These are phyloP conservation scores for Arrhopalites spinosus DNA, from an alignment of 2,888 invertebrate species.

Conservation along the genomic window DNA sequence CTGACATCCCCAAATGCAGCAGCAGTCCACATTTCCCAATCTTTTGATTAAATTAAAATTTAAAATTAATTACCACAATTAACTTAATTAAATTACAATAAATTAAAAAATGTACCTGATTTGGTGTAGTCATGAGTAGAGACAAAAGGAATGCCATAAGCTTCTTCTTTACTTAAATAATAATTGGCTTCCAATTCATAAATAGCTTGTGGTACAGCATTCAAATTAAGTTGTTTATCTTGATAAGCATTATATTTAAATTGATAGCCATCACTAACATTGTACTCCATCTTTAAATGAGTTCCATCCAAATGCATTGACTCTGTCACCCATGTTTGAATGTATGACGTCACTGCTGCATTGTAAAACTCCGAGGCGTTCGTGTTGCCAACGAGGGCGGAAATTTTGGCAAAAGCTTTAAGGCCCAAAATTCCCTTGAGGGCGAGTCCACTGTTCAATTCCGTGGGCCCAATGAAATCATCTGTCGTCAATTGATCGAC, in stretches of 20 bases:
- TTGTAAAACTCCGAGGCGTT: constrained; percentile 41
- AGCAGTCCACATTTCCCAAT: constrained; percentile 55
- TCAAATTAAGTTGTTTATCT: constrained; percentile 47
- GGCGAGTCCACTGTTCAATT: constrained; percentile 53
- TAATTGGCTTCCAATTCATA: constrained; percentile 47
- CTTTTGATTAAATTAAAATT: constrained; percentile 20
- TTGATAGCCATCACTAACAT: constrained; percentile 53
- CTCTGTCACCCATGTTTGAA: constrained; percentile 44
- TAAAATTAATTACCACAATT: too few relatives aligned
- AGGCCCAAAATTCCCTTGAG: constrained; percentile 51
- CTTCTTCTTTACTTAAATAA: constrained; percentile 47
- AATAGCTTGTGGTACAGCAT: constrained; percentile 42
- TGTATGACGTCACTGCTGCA: constrained; percentile 28
- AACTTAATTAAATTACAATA: too few relatives aligned
- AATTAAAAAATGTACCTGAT: too few relatives aligned
- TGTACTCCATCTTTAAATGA: constrained; percentile 54
- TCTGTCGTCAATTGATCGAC: constrained; percentile 52
- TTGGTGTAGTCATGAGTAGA: constrained; percentile 52
- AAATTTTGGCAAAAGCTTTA: constrained; percentile 45
- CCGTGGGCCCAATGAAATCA: constrained; percentile 51
- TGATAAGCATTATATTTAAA: constrained; percentile 55
- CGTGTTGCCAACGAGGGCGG: constrained; percentile 39
- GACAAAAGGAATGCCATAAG: constrained; percentile 51
- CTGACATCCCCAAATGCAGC: constrained; percentile 49
- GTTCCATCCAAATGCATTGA: constrained; percentile 40